phyloP scores from a whole-genome alignment of 1,140 invertebrate species.

The Lepidurus packardi region DNA sequence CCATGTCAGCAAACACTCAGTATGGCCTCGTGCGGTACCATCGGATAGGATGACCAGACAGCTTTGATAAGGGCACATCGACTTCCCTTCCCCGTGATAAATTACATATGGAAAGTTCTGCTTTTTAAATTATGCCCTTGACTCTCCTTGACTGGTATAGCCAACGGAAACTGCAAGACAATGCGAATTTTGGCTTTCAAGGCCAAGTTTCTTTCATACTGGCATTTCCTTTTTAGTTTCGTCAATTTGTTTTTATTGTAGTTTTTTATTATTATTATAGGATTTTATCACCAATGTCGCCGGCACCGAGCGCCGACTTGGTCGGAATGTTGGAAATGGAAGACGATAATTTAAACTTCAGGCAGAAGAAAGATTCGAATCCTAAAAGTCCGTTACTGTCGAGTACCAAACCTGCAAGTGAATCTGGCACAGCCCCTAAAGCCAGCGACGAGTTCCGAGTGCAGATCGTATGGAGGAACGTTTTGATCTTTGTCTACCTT shows the following conservation, averaged over 20 bases:
- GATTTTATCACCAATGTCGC: constrained; percentile 28
- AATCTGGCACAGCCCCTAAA: constrained; percentile 22
- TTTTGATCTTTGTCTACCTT: constrained; percentile 59
- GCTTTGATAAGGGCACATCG: background rate
- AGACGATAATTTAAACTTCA: constrained; percentile 25
- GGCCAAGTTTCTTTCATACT: no score
- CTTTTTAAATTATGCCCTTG: no score
- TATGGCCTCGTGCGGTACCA: background rate
- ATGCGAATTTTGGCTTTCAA: no score
- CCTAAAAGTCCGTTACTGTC: background rate
- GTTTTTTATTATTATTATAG: background rate
- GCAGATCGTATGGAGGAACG: constrained; percentile 61
- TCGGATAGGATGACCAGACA: background rate
- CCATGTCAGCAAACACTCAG: background rate
- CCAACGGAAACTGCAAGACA: no score
- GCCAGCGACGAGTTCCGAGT: constrained; percentile 22
- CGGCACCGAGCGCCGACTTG: constrained; percentile 30
- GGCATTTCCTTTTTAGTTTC: no score
- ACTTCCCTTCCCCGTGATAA: no score
- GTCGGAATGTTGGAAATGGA: constrained; percentile 32
- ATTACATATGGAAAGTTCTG: no score
- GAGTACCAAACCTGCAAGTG: background rate
- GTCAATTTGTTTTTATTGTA: background rate
- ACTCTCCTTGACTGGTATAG: no score
- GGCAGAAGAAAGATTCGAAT: constrained; percentile 9